Base-by-base conservation (phyloP, 2,113 vertebrate species). In the Calonectris borealis region DNA sequence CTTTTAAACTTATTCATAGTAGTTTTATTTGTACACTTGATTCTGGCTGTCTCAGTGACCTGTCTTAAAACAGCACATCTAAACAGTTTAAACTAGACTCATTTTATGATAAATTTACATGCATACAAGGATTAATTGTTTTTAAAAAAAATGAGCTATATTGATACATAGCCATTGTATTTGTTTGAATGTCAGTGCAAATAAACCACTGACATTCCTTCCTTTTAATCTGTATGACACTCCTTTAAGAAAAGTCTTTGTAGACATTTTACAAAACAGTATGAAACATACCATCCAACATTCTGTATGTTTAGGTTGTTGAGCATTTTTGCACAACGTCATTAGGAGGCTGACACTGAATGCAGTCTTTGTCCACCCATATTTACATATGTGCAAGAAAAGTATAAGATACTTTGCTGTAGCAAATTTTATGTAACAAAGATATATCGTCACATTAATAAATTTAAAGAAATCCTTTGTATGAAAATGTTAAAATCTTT, bases 341-440 rank as follows among this genome's bases (percentile, higher is more conserved):
- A 97, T 98, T 97, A 98, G 97, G 97, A 98, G 95, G 97, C 97
- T 98, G 98, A 98, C 97, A 98, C 94, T 75, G 77, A 97, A 94
- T 96, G 97, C 96, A 98, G 97, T 98, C 97, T 98, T 98, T 97
- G 96, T 98, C 97, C 98, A 98, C 97, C 94, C 98, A 97, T 98
- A 98, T 98, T 98, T 98, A 98, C 98, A 96, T 98, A 98, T 97
- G 98, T 99, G 98, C 98, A 98, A 99, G 98, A 98, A 97, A 98
- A 98, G 97, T 98, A 98, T 98, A 97, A 98, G 97, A 98, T 98
- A 98, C 98, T 99, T 99, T 98, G 98, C 99, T 98, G 98, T 99
- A 99, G 98, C 99, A 99, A 98, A 99, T 99, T 99, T 99, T 99
- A 98, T 99, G 98, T 99, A 99, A 99, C 97, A 98, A 99, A 99